phyloP scores from a whole-genome alignment of 2,888 invertebrate genomes.

The Acleris literana region DNA sequence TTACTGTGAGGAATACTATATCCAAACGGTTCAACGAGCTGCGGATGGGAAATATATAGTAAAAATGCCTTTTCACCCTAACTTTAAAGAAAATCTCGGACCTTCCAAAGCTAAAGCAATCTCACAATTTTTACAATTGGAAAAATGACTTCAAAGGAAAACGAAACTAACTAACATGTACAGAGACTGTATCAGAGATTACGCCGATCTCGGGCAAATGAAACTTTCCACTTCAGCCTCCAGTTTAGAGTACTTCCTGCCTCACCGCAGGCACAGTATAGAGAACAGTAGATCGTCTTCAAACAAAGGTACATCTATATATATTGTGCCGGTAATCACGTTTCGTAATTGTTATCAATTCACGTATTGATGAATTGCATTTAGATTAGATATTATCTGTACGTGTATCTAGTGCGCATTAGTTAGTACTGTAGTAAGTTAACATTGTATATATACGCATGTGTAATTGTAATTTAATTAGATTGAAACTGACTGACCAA shows the following conservation, averaged over 20 bases:
- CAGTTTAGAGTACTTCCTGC: background rate
- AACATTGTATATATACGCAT: no score
- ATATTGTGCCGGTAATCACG: no score
- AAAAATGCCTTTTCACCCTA: slow-evolving; percentile 32
- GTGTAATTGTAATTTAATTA: no score
- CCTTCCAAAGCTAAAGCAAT: slow-evolving; percentile 27
- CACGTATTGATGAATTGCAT: no score
- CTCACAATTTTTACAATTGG: slow-evolving; percentile 31
- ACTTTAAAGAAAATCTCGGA: slow-evolving; percentile 33
- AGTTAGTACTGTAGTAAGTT: no score
- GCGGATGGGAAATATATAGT: slow-evolving; percentile 37
- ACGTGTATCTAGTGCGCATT: no score
- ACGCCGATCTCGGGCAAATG: slow-evolving; percentile 6
- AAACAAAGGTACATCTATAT: no score
- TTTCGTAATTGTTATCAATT: no score
- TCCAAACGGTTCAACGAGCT: slow-evolving; percentile 18
- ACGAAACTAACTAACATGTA: slow-evolving; percentile 22
- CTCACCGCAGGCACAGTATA: no score
- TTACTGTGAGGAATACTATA: slow-evolving; percentile 34
- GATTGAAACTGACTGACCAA: no score
- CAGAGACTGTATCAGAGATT: slow-evolving; percentile 35
- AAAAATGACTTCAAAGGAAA: slow-evolving; percentile 9
- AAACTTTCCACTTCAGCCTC: background rate
- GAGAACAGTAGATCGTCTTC: no score
- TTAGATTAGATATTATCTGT: no score